These are phyloP conservation scores for Melanerpes aurifrons DNA, from an alignment of 2,113 vertebrate genomes.

Conservation along the genomic window DNA sequence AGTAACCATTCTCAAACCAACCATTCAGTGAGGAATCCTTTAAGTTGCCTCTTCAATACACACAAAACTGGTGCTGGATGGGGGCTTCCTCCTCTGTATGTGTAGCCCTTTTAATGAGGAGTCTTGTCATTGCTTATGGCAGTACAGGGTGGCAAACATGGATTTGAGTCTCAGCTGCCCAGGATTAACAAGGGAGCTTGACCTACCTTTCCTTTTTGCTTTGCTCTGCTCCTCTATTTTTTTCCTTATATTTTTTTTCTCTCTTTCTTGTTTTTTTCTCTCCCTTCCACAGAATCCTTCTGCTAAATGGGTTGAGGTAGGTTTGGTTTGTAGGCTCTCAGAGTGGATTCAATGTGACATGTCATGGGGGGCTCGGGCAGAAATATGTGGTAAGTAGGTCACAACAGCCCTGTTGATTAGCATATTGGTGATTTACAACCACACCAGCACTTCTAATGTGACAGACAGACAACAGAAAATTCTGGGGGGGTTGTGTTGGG, in stretches of 20 bases:
- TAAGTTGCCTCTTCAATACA: neutral
- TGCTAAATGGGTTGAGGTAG: conserved; percentile 61
- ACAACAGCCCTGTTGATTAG: conserved; percentile 70
- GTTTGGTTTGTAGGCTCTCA: conserved; percentile 54
- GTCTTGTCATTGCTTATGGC: conserved; percentile 51
- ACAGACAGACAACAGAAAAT: conserved; percentile 23
- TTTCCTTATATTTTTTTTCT: neutral
- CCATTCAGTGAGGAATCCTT: neutral
- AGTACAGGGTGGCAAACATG: conserved; percentile 23
- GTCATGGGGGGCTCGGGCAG: conserved; percentile 58
- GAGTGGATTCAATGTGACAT: conserved; percentile 60
- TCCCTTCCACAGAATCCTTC: conserved; percentile 2
- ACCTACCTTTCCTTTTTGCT: conserved; percentile 54
- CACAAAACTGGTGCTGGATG: neutral
- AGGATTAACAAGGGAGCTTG: conserved; percentile 54
- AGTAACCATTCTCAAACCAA: neutral
- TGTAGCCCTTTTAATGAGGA: conserved; percentile 48
- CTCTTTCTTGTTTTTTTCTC: neutral
- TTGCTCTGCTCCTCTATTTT: neutral
- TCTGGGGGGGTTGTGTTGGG: neutral
- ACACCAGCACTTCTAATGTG: conserved; percentile 42
- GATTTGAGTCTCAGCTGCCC: conserved; percentile 36
- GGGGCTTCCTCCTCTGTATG: neutral
- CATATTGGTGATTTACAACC: conserved; percentile 63
- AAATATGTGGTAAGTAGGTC: conserved; percentile 76